These are phyloP conservation scores for Mesocentrotus franciscanus DNA, from an alignment of 53 echinoderm and acorn worm species.

Conservation along the genomic window DNA sequence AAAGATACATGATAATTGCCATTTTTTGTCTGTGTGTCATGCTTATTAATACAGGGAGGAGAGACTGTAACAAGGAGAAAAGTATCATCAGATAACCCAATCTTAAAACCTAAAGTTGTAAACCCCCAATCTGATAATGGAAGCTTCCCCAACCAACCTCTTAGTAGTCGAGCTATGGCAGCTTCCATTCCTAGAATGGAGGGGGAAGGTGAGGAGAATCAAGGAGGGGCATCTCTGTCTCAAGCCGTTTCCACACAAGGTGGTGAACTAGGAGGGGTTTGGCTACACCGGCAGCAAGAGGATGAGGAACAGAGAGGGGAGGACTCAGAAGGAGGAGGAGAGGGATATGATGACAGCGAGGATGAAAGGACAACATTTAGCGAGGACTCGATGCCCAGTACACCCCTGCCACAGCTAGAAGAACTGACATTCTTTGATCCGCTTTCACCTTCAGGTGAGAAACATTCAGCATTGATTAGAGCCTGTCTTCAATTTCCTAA, in stretches of 20 bases:
- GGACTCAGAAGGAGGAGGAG: slow-evolving; percentile 70
- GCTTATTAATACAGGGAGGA: slow-evolving; percentile 74
- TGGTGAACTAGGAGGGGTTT: slow-evolving; percentile 87
- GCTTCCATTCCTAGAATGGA: slow-evolving; percentile 61
- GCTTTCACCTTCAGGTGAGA: slow-evolving; percentile 77
- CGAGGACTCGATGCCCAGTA: slow-evolving; percentile 94
- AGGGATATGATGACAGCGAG: slow-evolving; percentile 84
- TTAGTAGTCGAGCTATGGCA: slow-evolving; percentile 13
- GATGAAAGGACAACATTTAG: slow-evolving; percentile 94
- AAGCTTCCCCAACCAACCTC: slow-evolving; percentile 18
- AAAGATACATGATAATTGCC: neutral
- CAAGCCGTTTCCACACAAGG: neutral
- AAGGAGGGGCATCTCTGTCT: neutral
- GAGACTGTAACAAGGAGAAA: slow-evolving; percentile 74
- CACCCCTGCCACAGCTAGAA: slow-evolving; percentile 91
- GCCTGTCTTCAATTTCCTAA: neutral
- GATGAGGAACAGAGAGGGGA: slow-evolving; percentile 79
- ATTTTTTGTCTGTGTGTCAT: neutral
- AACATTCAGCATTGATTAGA: neutral
- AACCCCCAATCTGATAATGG: slow-evolving; percentile 50
- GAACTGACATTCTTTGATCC: slow-evolving; percentile 95
- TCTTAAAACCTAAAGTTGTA: slow-evolving; percentile 71
- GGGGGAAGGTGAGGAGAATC: slow-evolving; percentile 43
- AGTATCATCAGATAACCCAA: slow-evolving; percentile 47
- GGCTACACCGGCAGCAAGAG: slow-evolving; percentile 93